Base-by-base conservation (phyloP, 2,888 invertebrate species). In the Gerosis bhagava region DNA sequence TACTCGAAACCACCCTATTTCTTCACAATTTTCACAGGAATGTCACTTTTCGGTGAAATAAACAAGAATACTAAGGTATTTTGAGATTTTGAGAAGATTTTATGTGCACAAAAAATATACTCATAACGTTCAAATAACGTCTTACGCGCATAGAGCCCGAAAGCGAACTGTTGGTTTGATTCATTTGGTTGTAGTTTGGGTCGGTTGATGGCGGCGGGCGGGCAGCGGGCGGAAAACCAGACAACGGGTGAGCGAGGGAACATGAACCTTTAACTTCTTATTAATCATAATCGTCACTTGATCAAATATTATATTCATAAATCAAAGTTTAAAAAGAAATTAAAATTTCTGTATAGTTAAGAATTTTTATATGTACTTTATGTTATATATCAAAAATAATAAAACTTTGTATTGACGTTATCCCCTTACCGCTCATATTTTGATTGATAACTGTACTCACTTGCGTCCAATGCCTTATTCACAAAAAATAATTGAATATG, bases 81-180 rank as follows among this genome's bases (percentile, higher is more conserved):
- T 87, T 88, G 59, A 86, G 78, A 68, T 79, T 83, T 83, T 83
- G 83, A 62, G 77, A 83, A 65, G 78, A 77, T 83, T 82, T 87
- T 59, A 84, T 77, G 66, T 82, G 80, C 83, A 87, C 83, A 86
- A 81, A 83, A 84, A 83, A 87, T 78, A 73, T 77, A 80, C 73
- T 79, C 88, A 88, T 87, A 73, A 75, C 88, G 83, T 73, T 73
- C 62, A 73, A 67, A 74, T 73, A 65, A 83, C 88, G 90, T 89
- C 88, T 77, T 67, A 63, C 83, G 77, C 83, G 78, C 78, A 80
- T 79, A 81, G 75, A 86, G 79, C 87, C 83, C 84, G 83, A 89
- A 90, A 88, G 89, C 90, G 89, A 90, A 91, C 91, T 91, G 90
- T 83, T 77, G 75, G 76, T 77, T 40, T 11, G n/a, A n/a, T n/a